A percentile compares a stretch with the other conserved stretches of the same genome.
Evolutionary conservation across 1,140 invertebrate genomes (phyloP).

Genomic region (Rhagoletis zephyria): DNA sequence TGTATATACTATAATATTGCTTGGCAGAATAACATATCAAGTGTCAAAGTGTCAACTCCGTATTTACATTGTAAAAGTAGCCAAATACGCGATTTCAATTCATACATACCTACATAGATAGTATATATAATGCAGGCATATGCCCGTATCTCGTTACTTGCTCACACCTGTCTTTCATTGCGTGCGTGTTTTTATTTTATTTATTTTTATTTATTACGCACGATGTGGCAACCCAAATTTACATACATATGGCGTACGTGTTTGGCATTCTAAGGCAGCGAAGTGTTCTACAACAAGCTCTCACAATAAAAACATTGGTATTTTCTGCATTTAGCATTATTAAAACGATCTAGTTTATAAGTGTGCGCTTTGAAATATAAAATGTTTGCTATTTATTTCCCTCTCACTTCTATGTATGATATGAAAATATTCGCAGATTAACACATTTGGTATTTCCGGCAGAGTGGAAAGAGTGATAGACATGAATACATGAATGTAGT

Average conservation of each 20-base stretch:
- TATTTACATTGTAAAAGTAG: constrained; percentile 41
- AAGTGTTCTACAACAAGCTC: background rate
- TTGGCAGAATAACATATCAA: constrained; percentile 27
- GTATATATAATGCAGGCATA: background rate
- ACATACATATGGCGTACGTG: constrained; percentile 5
- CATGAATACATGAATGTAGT: background rate
- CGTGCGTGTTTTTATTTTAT: background rate
- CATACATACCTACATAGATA: background rate
- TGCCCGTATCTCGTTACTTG: background rate
- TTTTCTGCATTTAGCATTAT: background rate
- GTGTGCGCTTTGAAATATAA: background rate
- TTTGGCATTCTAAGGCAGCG: background rate
- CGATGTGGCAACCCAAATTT: background rate
- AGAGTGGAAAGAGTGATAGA: background rate
- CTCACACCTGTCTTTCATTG: constrained; percentile 6
- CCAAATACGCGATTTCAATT: background rate
- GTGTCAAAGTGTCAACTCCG: constrained; percentile 39
- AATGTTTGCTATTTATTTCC: background rate
- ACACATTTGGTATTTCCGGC: background rate
- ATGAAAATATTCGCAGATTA: constrained; percentile 15
- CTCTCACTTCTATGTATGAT: background rate
- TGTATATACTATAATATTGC: background rate
- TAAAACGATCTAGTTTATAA: background rate
- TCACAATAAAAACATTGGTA: background rate
- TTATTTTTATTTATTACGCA: too few species aligned